Evolutionary conservation across 2,113 vertebrate species (phyloP), one percentile per base, ranked within the genome.

Genomic region (Zosterops lateralis): DNA sequence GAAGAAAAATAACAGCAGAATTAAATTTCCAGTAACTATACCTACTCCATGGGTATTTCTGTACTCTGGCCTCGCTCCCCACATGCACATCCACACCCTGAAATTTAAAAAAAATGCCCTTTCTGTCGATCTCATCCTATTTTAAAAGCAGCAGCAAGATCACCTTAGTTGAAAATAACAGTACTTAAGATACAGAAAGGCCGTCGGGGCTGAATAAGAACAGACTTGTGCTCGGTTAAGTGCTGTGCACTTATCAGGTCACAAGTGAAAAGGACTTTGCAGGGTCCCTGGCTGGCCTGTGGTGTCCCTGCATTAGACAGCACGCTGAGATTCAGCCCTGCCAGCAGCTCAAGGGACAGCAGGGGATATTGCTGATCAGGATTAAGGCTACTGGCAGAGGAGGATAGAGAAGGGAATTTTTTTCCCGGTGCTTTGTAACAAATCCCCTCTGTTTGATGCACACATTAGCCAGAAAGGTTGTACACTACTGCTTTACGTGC

Each of bases 321-420:
- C 62, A 61, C 0, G 31, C 73, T 38, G 68, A 34, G 42, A 73
- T 40, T 38, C 32, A 42, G 78, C 32, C 8, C 54, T 65, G 6
- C 0, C 1, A 87, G 28, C 20, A 51, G 84, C 73, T 78, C 42
- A 0, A 45, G 58, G 90, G 62, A 64, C 81, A 83, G 78, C 89
- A 74, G 84, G 89, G 44, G 58, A 87, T 74, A 64, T 40, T 66
- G 89, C 66, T 67, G 81, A 73, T 47, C 17, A 5, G 87, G 91
- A 96, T 92, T 95, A 95, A 91, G 31, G 42, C 42, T 34, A 89
- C 58, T 42, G 62, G 48, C 74, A 91, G 62, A 62, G 25, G 5
- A 11, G 87, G 34, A 66, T 1, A 70, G 71, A 77, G 75, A 73
- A 85, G 62, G 42, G 67, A 93, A 82, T 82, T 82, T 73, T 73